Conservation (phyloP, 2,888 invertebrate genomes). For the Ichneumon xanthorius region DNA sequence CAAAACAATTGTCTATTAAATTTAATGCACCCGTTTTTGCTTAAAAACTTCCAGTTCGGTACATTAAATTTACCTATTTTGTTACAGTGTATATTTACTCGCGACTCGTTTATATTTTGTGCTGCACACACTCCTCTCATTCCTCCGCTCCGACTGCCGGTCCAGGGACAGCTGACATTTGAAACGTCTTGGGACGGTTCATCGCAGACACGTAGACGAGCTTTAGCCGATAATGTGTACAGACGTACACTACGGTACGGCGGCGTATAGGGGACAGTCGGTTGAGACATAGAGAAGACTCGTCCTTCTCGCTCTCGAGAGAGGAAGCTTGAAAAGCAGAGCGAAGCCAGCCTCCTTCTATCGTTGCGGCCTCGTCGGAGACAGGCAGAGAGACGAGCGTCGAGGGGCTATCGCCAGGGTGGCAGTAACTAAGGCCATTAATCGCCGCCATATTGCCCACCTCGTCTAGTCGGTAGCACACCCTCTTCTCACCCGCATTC, state of each 20-base stretch:
- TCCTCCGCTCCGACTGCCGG: constrained; percentile 5
- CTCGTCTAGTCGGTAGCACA: constrained; percentile 77
- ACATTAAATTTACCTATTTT: too few species aligned
- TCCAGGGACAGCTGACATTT: constrained; percentile 45
- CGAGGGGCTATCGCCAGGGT: constrained; percentile 64
- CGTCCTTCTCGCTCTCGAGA: constrained; percentile 43
- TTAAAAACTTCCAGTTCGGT: too few species aligned
- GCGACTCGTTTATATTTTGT: background rate
- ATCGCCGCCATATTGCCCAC: constrained; percentile 80
- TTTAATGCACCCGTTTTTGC: too few species aligned
- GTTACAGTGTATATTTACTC: background rate
- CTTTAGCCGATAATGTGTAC: constrained; percentile 1
- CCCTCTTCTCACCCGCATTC: constrained; percentile 55
- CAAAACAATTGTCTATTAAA: too few species aligned
- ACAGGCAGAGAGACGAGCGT: constrained; percentile 50
- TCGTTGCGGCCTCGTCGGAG: constrained; percentile 36
- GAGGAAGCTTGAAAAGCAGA: constrained; percentile 25
- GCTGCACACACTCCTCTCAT: background rate
- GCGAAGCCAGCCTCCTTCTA: constrained; percentile 16
- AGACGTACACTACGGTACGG: background rate
- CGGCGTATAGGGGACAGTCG: constrained; percentile 48
- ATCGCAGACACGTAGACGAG: constrained; percentile 29
- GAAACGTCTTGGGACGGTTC: constrained; percentile 54
- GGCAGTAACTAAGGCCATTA: constrained; percentile 80
- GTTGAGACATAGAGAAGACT: constrained; percentile 39